Evolutionary conservation across 2,797 vertebrate species (phyloP).

Genomic region (Octomys mimax): DNA sequence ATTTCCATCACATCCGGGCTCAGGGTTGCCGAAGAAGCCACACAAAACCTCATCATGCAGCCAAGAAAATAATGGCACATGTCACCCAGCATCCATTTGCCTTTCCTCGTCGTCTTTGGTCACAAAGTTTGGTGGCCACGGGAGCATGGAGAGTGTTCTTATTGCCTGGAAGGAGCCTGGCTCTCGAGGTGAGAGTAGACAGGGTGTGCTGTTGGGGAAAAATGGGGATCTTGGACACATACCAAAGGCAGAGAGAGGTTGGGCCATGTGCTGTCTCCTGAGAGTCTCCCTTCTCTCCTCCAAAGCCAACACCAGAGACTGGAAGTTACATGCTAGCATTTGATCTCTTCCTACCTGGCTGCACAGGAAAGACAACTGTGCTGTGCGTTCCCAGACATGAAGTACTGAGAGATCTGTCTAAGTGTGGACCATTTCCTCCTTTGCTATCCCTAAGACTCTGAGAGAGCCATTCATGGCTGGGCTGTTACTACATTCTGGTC

Average conservation of each 20-base stretch:
- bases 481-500: conserved; percentile 11
- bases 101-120: conserved; percentile 56
- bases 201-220: conserved; percentile 79
- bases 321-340: conserved; percentile 59
- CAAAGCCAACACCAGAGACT: conserved; percentile 39
- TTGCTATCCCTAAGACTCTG: background rate
- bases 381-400: background rate
- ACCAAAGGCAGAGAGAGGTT: conserved; percentile 6
- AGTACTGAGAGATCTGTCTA: background rate
- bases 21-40: conserved; percentile 14
- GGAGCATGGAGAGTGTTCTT: conserved; percentile 56
- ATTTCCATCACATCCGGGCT: background rate
- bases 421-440: background rate
- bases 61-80: background rate
- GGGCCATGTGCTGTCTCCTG: background rate
- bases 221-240: conserved; percentile 62
- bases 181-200: conserved; percentile 81
- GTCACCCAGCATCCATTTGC: background rate
- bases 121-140: background rate
- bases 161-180: conserved; percentile 84
- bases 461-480: background rate
- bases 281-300: background rate
- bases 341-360: conserved; percentile 32
- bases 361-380: conserved; percentile 18
- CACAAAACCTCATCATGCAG: background rate